These are phyloP conservation scores for Tursiops truncatus DNA, from an alignment of 2,113 vertebrate species.

Conservation along the genomic window DNA sequence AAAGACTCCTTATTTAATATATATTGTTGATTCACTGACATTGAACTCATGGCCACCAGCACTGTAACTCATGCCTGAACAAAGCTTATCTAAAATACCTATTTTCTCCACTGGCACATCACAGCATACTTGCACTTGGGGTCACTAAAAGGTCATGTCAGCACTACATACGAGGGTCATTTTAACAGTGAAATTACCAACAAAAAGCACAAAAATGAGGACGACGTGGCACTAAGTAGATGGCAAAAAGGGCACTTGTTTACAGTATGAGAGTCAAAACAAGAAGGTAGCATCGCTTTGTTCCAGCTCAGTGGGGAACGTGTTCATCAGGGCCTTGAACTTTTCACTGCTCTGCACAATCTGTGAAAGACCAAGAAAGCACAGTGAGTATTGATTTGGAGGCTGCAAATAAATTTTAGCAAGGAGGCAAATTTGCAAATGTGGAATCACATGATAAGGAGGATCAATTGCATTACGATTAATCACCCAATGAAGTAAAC, in stretches of 20 bases:
- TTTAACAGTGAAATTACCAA: neutral
- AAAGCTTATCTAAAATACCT: neutral
- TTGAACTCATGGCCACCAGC: neutral
- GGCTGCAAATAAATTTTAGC: neutral
- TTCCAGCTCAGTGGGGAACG: too few relatives aligned
- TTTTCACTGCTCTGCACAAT: too few relatives aligned
- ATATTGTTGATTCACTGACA: neutral
- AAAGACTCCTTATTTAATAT: neutral
- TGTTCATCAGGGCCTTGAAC: rapidly evolving
- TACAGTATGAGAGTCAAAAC: neutral
- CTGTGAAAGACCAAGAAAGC: neutral
- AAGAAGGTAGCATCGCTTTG: neutral
- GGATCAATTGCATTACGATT: neutral
- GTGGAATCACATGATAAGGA: neutral
- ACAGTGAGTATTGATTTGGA: neutral
- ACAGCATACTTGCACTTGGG: neutral
- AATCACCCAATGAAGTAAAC: neutral
- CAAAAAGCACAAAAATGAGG: neutral
- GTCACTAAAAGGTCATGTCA: neutral
- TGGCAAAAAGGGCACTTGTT: neutral
- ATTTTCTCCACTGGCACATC: neutral
- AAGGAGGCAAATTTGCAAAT: neutral
- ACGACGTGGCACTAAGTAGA: neutral
- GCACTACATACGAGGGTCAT: neutral
- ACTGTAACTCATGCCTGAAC: neutral